phyloP scores from a whole-genome alignment of 2,797 vertebrate species.

The Echeneis naucrates region DNA sequence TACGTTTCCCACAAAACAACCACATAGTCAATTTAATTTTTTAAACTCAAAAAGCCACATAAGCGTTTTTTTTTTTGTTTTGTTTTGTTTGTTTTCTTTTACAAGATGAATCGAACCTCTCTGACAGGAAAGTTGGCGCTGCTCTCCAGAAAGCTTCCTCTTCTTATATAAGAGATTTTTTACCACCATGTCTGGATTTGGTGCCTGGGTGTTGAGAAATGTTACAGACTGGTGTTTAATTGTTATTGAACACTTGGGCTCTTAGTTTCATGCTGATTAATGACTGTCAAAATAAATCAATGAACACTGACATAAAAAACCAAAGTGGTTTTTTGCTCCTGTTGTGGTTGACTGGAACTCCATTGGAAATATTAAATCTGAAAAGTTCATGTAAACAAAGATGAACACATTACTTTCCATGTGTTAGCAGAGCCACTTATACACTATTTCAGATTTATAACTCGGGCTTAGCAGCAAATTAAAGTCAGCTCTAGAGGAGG shows the following conservation, averaged over 20 bases:
- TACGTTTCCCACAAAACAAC: background rate
- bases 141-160: background rate
- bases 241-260: constrained; percentile 46
- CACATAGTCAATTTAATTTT: background rate
- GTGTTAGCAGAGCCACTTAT: constrained; percentile 31
- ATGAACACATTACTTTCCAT: constrained; percentile 47
- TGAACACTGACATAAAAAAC: constrained; percentile 37
- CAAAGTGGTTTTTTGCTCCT: constrained; percentile 38
- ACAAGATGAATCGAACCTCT: background rate
- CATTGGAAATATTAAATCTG: constrained; percentile 22
- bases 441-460: constrained; percentile 59
- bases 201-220: background rate
- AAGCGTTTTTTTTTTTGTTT: background rate
- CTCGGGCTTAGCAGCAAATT: constrained; percentile 52
- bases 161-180: background rate
- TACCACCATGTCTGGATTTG: background rate
- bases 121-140: background rate
- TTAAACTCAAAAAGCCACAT: background rate
- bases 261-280: constrained; percentile 49
- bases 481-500: constrained; percentile 62
- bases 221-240: background rate
- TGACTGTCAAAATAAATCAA: constrained; percentile 48
- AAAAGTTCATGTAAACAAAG: constrained; percentile 38
- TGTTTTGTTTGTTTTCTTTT: too few species aligned
- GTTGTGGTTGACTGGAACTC: constrained; percentile 3